Base-by-base conservation (phyloP, 2,888 invertebrate genomes). In the Nymphalis c-album region DNA sequence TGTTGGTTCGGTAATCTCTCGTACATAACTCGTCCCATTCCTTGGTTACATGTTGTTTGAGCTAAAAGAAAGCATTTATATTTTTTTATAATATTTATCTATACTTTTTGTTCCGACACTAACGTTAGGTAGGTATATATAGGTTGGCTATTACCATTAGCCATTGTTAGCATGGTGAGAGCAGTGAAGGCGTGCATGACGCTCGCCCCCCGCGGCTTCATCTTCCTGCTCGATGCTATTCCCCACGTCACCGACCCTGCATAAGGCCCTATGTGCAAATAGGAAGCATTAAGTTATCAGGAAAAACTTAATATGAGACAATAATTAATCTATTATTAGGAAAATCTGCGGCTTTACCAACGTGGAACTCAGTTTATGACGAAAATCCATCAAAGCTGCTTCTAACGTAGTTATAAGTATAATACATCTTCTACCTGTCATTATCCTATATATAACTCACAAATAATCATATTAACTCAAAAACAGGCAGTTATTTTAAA, bases 21-120 rank as follows among this genome's bases (percentile, higher is more conserved):
- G 83, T 97, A 98, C 89, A 97, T 96, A 47, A 97, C 95, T 82
- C 97, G 94, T 51, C 98, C 98, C 83, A 96, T 94, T 66, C 97
- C 97, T 83, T 97, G 96, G 84, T 97, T 97, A 87, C 98, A 98
- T 69, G 97, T 96, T 74, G 97, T 97, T 94, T 97, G 97, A 81
- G 96, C 96, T 96, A 87, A 60, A 40, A 40, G 13, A 40, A 4
- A 55, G 31, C 7, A 55, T 13, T 31, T 10, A 26, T 22, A 22
- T 22, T 22, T 22, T 26, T 22, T 4, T 20, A 16, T 22, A 10
- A 6, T 16, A 22, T 16, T 26, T 53, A 13, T 3, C 22, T 51
- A 40, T 40, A 40, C 40, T 40, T 40, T 40, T 40, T 40, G 10
- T 10, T 13, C 13, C 40, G 13, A 48, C 5, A n/a, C n/a, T 18